Base-by-base conservation (phyloP, 2,888 invertebrate species). In the Brachyopa scutellaris region DNA sequence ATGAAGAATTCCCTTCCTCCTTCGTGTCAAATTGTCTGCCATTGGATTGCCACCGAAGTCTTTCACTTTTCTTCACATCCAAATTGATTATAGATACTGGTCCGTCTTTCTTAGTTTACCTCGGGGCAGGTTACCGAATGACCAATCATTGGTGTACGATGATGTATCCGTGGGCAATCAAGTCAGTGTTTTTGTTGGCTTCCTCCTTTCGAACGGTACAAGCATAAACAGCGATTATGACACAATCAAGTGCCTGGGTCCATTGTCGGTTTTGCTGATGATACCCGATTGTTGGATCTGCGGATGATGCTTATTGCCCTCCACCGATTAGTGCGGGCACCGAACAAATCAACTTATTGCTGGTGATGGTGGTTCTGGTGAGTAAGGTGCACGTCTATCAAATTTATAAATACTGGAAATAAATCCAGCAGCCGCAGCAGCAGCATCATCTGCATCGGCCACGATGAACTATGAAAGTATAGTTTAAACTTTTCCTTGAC, bases 121-220 rank as follows among this genome's bases (percentile, higher is more conserved):
- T 49, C 21, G 19, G 17, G 67, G 61, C 79, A 47, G 69, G 59
- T 79, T 79, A 79, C 74, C 66, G 38, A 67, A 79, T 79, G 74
- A 67, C 79, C 74, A 79, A 79, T 79, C 79, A 49, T 67, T 15
- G 74, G 74, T 64, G 15, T 57, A 13, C 49, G 29, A n/a, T 42
- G 29, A 62, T 49, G 26, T 47, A 17, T 59, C 33, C 38, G 36
- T 55, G 74, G 79, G 69, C 76, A 62, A 62, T 80, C 76, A 61
- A 74, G 57, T 40, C 38, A 31, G 47, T 33, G 53, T 61, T 33
- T 21, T 42, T 51, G 3, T 26, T 51, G 64, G 80, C 57, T 80
- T 80, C 80, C 80, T 76, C 80, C 80, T 80, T 80, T 80, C 80
- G 64, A 80, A 80, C 64, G 57, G 36, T 57, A 42, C 51, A 45